Evolutionary conservation across 2,888 invertebrate species (phyloP), one percentile per base, ranked within the genome.

Genomic region (Pachymerium ferrugineum): DNA sequence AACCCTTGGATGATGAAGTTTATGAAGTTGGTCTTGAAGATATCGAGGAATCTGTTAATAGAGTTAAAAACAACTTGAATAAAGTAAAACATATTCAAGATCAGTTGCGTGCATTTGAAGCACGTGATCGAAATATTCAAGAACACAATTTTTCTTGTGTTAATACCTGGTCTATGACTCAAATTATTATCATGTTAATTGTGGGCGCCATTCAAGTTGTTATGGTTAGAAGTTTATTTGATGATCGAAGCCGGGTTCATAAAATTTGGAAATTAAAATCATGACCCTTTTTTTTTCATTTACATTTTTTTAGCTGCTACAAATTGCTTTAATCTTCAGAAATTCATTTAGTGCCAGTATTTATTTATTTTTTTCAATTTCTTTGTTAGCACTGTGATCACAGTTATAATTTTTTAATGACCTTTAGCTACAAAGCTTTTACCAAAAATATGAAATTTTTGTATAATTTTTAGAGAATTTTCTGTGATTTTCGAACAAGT

Each of bases 101-200:
- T 79, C 79, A 88, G 75, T 85, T 92, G 75, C 87, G 89, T 72
- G 90, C 91, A 0, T 86, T 86, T 78, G 94, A 94, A 82, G 90
- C 92, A 0, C 82, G 92, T 30, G 94, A 94, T 81, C 85, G 94
- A 76, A 92, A 92, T 80, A 81, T 90, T 1, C 91, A 91, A 1
- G 93, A 93, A 80, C 88, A 89, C 68, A 92, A 92, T 83, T 91
- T 88, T 80, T 89, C 89, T 76, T 87, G 90, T 76, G 93, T 95
- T 0, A 93, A 93, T 79, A 84, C 87, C 72, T 92, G 92, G 88
- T 92, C 92, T 33, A 81, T 87, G 68, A 81, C 92, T 29, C 91
- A 92, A 80, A 87, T 93, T 42, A 79, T 84, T 30, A 85, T 91
- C 25, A 91, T 94, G 90, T 78, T 90, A 25, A 78, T 84, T 5